Evolutionary conservation across 2,888 invertebrate genomes (phyloP).

Genomic region (Trissoscelio sp.): DNA sequence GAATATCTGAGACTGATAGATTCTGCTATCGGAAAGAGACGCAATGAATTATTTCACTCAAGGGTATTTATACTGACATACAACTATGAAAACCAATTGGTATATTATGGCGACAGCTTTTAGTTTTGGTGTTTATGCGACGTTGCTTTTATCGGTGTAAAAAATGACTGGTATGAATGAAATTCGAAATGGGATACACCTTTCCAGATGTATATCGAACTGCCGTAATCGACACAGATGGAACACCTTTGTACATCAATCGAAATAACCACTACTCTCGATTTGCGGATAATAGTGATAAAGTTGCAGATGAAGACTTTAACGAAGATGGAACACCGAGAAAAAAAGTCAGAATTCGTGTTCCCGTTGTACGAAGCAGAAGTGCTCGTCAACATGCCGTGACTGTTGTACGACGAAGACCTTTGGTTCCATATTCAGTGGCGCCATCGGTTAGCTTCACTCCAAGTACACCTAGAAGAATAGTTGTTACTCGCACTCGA

Average conservation of each 20-base stretch:
- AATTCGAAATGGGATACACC: conserved; percentile 54
- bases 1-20: conserved; percentile 71
- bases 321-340: conserved; percentile 71
- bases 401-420: conserved; percentile 80
- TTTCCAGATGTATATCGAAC: conserved; percentile 68
- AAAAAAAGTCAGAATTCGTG: conserved; percentile 81
- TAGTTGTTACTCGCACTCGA: conserved; percentile 79
- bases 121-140: conserved; percentile 63
- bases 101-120: conserved; percentile 62
- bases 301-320: conserved; percentile 55
- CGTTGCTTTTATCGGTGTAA: conserved; percentile 61
- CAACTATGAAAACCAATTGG: conserved; percentile 44
- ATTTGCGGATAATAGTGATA: conserved; percentile 7
- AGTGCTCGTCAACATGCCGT: conserved; percentile 77
- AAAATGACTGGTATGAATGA: conserved; percentile 50
- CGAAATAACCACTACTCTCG: conserved; percentile 38
- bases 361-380: conserved; percentile 79
- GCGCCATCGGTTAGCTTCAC: conserved; percentile 48
- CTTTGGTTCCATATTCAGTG: conserved; percentile 73
- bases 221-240: conserved; percentile 35
- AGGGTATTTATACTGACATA: conserved; percentile 47
- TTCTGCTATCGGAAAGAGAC: conserved; percentile 68
- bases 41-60: conserved; percentile 46
- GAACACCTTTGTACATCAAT: conserved; percentile 34
- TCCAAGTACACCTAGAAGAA: conserved; percentile 74